Conservation (phyloP, 2,113 vertebrate species). For the Recurvirostra avosetta region DNA sequence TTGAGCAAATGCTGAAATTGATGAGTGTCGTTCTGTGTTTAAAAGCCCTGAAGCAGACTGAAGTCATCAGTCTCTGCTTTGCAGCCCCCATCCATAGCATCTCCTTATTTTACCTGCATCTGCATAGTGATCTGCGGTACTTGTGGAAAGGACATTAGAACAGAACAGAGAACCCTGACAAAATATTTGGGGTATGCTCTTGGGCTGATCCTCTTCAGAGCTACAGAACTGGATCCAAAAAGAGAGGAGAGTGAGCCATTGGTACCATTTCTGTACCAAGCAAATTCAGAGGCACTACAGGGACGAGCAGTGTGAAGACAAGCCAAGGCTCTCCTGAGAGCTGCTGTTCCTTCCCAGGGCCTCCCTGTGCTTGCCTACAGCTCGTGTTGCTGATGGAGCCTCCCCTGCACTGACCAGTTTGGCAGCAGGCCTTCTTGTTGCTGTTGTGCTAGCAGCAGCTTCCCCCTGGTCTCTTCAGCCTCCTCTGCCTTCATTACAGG, state of each 20-base stretch:
- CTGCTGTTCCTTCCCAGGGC: not conserved
- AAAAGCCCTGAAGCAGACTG: not conserved
- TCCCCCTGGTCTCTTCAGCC: not conserved
- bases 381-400: not conserved
- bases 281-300: not conserved
- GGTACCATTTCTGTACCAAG: fast-evolving
- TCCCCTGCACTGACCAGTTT: not conserved
- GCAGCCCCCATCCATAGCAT: not conserved
- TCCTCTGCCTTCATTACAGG: not conserved
- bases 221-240: not conserved
- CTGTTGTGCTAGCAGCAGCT: not conserved
- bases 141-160: not conserved
- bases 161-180: not conserved
- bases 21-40: not conserved
- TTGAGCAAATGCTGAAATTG: slow-evolving; percentile 16
- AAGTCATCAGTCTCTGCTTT: not conserved
- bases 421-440: not conserved
- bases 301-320: not conserved
- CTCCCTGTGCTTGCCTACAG: not conserved
- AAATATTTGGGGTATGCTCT: not conserved
- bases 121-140: not conserved
- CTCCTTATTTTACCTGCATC: not conserved
- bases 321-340: not conserved
- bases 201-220: not conserved
- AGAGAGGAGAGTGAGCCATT: fast-evolving